A percentile compares a stretch with the other conserved stretches of the same genome.
Evolutionary conservation across 2,113 vertebrate genomes (phyloP).

Genomic region (Bos javanicus): DNA sequence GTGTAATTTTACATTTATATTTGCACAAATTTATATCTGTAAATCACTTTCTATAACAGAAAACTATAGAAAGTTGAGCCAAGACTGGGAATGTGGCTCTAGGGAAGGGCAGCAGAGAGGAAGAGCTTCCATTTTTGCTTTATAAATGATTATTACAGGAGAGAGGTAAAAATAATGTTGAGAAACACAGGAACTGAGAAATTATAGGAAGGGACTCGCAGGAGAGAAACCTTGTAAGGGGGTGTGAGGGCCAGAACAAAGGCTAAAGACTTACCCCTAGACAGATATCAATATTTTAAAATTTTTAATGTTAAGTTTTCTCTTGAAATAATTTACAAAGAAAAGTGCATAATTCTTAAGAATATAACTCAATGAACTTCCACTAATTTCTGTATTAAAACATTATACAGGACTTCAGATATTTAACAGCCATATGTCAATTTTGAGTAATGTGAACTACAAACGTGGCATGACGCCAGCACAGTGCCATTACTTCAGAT

Average conservation of each 20-base stretch:
- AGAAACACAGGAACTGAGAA: neutral
- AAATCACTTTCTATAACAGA: neutral
- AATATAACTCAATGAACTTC: neutral
- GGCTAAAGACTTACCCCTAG: neutral
- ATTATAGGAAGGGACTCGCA: neutral
- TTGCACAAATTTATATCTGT: neutral
- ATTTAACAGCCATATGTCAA: neutral
- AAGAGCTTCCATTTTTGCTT: neutral
- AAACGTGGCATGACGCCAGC: neutral
- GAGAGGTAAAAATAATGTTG: neutral
- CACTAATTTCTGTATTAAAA: neutral
- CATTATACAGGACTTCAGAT: neutral
- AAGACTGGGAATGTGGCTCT: neutral
- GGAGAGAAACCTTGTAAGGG: neutral
- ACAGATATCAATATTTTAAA: neutral
- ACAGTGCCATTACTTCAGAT: neutral
- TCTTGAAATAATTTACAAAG: neutral
- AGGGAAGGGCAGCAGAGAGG: neutral
- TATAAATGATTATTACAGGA: slow-evolving; percentile 1
- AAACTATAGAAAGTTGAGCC: neutral
- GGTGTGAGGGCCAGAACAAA: neutral
- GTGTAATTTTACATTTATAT: neutral
- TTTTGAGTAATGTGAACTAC: neutral
- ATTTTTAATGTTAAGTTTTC: neutral
- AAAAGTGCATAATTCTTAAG: neutral